phyloP scores from a whole-genome alignment of 2,113 vertebrate species.

The Cephalopholis sonnerati region DNA sequence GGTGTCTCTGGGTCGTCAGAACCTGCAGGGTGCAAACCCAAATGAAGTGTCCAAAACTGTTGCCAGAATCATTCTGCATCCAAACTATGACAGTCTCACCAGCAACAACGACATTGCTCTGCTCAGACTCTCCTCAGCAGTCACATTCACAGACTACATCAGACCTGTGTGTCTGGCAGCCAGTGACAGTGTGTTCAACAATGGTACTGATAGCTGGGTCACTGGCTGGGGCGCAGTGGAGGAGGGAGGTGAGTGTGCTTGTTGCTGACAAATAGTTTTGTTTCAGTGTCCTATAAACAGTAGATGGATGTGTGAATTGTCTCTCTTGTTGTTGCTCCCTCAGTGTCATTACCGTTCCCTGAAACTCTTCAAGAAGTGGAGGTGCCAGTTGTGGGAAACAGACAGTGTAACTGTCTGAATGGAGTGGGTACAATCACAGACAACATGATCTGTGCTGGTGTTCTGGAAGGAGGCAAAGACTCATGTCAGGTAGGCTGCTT shows the following conservation, averaged over 20 bases:
- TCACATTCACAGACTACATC: constrained; percentile 81
- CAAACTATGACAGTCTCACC: constrained; percentile 62
- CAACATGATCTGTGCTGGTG: constrained; percentile 87
- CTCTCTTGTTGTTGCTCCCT: neutral
- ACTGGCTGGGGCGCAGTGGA: constrained; percentile 87
- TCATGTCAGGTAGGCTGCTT: constrained; percentile 69
- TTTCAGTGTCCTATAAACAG: constrained; percentile 47
- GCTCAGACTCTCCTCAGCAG: constrained; percentile 73
- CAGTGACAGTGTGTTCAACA: constrained; percentile 78
- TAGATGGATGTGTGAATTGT: constrained; percentile 73
- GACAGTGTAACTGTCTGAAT: constrained; percentile 70
- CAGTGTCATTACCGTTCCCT: constrained; percentile 54
- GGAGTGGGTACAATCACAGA: constrained; percentile 66
- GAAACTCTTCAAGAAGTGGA: constrained; percentile 75
- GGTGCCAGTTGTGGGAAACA: constrained; percentile 71
- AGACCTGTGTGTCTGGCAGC: constrained; percentile 86
- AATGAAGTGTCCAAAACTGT: constrained; percentile 42
- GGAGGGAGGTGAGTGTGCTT: constrained; percentile 79
- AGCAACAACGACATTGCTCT: constrained; percentile 85
- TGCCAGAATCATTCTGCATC: constrained; percentile 65
- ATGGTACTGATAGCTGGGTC: constrained; percentile 82
- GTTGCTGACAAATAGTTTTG: constrained; percentile 16
- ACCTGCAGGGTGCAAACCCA: constrained; percentile 45
- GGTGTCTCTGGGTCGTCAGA: constrained; percentile 63
- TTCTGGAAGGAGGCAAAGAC: constrained; percentile 81